These are phyloP conservation scores for Rhinogobio ventralis DNA, from an alignment of 2,797 vertebrate genomes.

Conservation along the genomic window DNA sequence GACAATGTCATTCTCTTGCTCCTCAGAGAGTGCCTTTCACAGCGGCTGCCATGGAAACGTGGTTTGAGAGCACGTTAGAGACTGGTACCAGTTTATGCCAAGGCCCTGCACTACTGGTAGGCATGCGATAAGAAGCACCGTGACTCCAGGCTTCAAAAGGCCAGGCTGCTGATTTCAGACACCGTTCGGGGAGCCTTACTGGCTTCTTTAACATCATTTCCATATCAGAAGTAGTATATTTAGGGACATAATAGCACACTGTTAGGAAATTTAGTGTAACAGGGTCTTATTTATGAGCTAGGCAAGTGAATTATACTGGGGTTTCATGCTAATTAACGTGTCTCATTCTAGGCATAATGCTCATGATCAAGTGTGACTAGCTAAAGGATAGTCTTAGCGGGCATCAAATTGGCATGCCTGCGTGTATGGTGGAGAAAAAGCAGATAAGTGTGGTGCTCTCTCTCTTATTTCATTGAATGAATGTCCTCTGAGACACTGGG, in stretches of 20 bases:
- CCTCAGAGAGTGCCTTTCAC: slow-evolving; percentile 80
- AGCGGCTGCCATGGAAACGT: slow-evolving; percentile 85
- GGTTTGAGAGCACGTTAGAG: slow-evolving; percentile 80
- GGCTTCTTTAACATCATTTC: slow-evolving; percentile 61
- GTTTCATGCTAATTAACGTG: slow-evolving; percentile 71
- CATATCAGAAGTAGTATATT: slow-evolving; percentile 64
- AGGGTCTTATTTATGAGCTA: slow-evolving; percentile 64
- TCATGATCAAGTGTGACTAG: slow-evolving; percentile 72
- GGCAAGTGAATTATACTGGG: slow-evolving; percentile 67
- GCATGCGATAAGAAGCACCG: slow-evolving; percentile 74
- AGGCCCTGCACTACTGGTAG: slow-evolving; percentile 77
- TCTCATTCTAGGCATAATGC: slow-evolving; percentile 73
- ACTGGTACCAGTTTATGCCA: slow-evolving; percentile 84
- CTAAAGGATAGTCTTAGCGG: slow-evolving; percentile 52
- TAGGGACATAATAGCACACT: slow-evolving; percentile 38
- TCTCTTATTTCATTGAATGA: slow-evolving; percentile 78
- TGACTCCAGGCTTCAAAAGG: slow-evolving; percentile 59
- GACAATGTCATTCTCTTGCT: slow-evolving; percentile 81
- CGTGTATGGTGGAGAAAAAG: slow-evolving; percentile 62
- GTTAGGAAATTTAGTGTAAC: slow-evolving; percentile 64
- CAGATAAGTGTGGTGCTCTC: slow-evolving; percentile 43
- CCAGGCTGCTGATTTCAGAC: slow-evolving; percentile 60
- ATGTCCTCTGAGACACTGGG: slow-evolving; percentile 69
- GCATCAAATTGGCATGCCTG: slow-evolving; percentile 71
- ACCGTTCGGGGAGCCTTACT: slow-evolving; percentile 61